A percentile compares a stretch with the other conserved stretches of the same genome.
Conservation (phyloP, 1,140 invertebrate genomes). For the Tetraneura akinire region DNA sequence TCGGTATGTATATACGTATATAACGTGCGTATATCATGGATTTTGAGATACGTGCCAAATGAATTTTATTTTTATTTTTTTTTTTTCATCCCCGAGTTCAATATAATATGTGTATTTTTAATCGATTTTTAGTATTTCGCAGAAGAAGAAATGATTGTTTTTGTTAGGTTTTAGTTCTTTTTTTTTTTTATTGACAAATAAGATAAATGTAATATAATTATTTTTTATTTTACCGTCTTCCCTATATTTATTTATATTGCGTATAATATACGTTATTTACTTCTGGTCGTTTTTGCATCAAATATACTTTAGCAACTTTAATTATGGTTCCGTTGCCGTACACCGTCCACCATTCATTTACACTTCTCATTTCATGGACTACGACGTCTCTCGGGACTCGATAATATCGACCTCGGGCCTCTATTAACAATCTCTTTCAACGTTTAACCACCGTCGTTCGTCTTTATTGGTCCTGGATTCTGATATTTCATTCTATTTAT, state of each 20-base stretch:
- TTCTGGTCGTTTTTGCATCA: not conserved
- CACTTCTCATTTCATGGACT: not conserved
- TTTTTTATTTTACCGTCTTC: not conserved
- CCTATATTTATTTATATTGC: not conserved
- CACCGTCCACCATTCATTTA: not conserved
- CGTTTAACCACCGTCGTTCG: not conserved
- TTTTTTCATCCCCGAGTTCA: not conserved
- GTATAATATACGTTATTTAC: not conserved
- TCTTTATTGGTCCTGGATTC: too few relatives aligned
- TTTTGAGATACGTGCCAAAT: not conserved
- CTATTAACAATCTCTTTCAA: not conserved
- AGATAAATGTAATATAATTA: not conserved
- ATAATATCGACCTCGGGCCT: not conserved
- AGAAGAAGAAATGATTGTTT: not conserved
- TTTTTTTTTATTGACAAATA: not conserved
- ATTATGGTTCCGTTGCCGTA: not conserved
- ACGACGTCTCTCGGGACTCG: not conserved
- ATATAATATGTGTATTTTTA: not conserved
- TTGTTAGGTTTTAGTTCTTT: not conserved
- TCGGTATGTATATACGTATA: too few relatives aligned
- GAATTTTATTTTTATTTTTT: not conserved
- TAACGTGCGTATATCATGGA: not conserved
- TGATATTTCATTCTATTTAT: too few relatives aligned
- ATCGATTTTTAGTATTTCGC: not conserved
- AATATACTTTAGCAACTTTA: not conserved